These are phyloP conservation scores for Drosophila nannoptera DNA, from an alignment of 1,140 invertebrate genomes.

Conservation along the genomic window DNA sequence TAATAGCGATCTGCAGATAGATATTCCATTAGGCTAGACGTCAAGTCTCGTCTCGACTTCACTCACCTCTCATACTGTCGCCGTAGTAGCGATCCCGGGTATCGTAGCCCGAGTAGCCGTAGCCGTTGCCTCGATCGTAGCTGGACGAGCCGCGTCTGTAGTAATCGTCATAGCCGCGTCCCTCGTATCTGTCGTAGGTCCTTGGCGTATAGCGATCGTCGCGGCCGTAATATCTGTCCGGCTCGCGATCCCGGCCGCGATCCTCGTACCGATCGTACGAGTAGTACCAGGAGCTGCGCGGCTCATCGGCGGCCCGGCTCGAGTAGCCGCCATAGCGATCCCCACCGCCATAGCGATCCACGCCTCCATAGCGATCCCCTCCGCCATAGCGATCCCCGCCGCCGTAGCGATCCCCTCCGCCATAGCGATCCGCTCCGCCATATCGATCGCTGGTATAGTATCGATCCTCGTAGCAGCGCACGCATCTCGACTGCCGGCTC, in stretches of 20 bases:
- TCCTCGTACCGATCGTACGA: conserved; percentile 61
- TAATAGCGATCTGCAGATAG: conserved; percentile 68
- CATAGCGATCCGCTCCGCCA: conserved; percentile 32
- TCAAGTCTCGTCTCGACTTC: neutral
- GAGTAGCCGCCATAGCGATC: conserved; percentile 66
- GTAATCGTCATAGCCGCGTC: conserved; percentile 70
- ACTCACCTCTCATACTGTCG: conserved; percentile 53
- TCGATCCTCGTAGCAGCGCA: conserved; percentile 75
- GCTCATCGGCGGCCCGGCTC: conserved; percentile 52
- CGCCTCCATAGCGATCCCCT: conserved; percentile 55
- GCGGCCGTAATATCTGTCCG: conserved; percentile 58
- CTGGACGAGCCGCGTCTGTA: conserved; percentile 44
- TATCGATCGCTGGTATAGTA: conserved; percentile 41
- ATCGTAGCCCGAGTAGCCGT: conserved; percentile 49
- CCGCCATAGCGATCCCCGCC: conserved; percentile 51
- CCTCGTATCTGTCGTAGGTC: conserved; percentile 78
- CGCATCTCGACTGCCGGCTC: conserved; percentile 71
- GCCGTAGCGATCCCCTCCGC: conserved; percentile 34
- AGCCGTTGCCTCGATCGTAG: conserved; percentile 52
- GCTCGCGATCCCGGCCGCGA: conserved; percentile 53
- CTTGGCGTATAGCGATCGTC: conserved; percentile 70
- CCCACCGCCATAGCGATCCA: conserved; percentile 58
- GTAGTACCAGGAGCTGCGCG: conserved; percentile 65
- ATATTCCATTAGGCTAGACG: neutral
- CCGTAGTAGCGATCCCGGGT: conserved; percentile 61